These are phyloP conservation scores for Mallateleia sp. DNA, from an alignment of 2,888 invertebrate genomes.

Conservation along the genomic window DNA sequence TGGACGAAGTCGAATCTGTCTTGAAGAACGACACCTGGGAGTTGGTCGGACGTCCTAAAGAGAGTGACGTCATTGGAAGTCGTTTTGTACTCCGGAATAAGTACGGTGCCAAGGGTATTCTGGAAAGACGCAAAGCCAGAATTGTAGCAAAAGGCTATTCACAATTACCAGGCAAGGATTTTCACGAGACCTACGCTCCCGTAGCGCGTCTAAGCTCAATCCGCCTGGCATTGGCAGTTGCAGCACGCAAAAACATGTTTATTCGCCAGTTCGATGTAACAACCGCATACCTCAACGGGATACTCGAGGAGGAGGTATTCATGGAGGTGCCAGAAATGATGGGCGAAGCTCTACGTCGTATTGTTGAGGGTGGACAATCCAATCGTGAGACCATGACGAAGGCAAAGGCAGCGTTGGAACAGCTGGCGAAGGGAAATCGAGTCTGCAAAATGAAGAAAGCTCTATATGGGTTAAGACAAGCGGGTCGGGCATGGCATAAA, in stretches of 20 bases:
- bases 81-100: conserved; percentile 18
- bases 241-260: neutral
- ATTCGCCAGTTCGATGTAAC: conserved; percentile 13
- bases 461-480: too few relatives aligned
- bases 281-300: conserved; percentile 48
- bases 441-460: too few relatives aligned
- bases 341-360: neutral
- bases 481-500: too few relatives aligned
- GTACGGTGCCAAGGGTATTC: neutral
- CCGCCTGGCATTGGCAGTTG: neutral
- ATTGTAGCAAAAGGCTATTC: conserved; percentile 23
- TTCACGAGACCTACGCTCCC: conserved; percentile 26
- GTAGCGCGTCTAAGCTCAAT: conserved; percentile 25
- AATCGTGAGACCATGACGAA: too few relatives aligned
- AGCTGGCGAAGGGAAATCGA: too few relatives aligned
- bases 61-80: conserved; percentile 28
- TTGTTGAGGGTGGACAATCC: too few relatives aligned
- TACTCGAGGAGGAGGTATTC: conserved; percentile 30
- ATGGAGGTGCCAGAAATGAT: conserved; percentile 19
- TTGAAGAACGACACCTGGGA: conserved; percentile 35
- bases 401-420: neutral
- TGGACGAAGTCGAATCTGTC: too few relatives aligned
- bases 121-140: conserved; percentile 22
- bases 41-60: neutral
- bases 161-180: conserved; percentile 12